Evolutionary conservation across 2,888 invertebrate genomes (phyloP), one percentile per base, ranked within the genome.

Genomic region (Scaptomyza parva): DNA sequence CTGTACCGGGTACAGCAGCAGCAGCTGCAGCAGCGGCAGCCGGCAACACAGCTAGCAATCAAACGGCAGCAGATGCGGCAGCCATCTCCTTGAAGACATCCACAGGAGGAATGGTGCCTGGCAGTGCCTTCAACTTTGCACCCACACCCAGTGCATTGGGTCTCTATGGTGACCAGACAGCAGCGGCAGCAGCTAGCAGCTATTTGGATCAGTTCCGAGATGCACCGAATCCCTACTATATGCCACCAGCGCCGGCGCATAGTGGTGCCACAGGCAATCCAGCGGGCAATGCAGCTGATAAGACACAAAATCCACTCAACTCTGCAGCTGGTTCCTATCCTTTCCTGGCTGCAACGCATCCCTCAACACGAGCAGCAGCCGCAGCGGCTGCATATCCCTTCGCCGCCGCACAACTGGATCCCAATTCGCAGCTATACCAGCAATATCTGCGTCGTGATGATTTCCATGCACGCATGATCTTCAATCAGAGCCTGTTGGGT

Each of bases 81-180:
- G 88, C 93, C 70, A 94, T 95, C 76, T 93, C 94, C 11, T 88
- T 95, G 47, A 94, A 96, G 80, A 94, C 95, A 48, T 93, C 94
- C 11, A 92, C 94, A 4, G 94, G 82, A 2, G 73, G 94, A 78
- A 95, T 96, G 88, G 96, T 96, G 70, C 94, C 96, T 7, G 95
- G 96, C 24, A 96, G 96, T 91, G 96, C 97, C 51, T 97, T 97
- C 84, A 97, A 96, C 89, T 97, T 96, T 88, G 96, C 96, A 17
- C 93, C 96, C 3, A 93, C 95, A 0, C 93, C 95, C 3, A 93
- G 94, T 63, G 92, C 92, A 3, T 92, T 95, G 86, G 90, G 91
- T 0, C 61, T 91, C 0, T 91, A 90, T 51, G 89, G 90, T 2
- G 90, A 90, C 43, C 90, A 90, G 53, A 59, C 86, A 9, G 84